These are phyloP conservation scores for Caloenas nicobarica DNA, from an alignment of 2,113 vertebrate genomes.

Conservation along the genomic window DNA sequence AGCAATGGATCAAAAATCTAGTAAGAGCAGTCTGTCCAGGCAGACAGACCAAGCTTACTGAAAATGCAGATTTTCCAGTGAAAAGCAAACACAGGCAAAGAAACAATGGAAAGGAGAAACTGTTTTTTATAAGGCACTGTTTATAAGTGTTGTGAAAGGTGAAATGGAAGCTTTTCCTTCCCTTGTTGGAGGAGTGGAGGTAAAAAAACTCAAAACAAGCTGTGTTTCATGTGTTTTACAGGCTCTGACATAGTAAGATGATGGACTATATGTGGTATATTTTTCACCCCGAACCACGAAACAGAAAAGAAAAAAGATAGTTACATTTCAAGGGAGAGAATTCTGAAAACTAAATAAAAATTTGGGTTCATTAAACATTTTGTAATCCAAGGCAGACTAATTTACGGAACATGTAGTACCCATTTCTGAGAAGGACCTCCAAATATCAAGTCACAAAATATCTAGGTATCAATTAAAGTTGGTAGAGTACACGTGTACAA, in stretches of 20 bases:
- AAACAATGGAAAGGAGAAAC: background rate
- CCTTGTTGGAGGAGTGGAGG: background rate
- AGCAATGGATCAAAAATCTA: background rate
- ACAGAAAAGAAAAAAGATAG: background rate
- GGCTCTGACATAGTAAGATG: background rate
- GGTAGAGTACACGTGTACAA: background rate
- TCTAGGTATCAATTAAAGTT: background rate
- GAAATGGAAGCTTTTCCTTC: background rate
- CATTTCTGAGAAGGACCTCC: background rate
- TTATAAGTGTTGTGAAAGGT: background rate
- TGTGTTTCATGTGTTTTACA: background rate
- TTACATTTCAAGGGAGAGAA: background rate
- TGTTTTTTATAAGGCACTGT: rapidly evolving
- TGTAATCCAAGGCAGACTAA: background rate
- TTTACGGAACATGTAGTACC: background rate
- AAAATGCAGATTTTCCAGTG: background rate
- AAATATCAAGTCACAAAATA: background rate
- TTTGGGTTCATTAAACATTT: background rate
- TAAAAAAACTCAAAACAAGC: background rate
- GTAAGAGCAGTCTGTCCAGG: background rate
- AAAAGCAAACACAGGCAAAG: background rate
- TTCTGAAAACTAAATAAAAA: background rate
- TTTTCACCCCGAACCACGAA: background rate
- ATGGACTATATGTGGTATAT: background rate
- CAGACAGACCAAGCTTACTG: background rate